Evolutionary conservation across 2,797 vertebrate species (phyloP).

Genomic region (Leucoraja ocellata): DNA sequence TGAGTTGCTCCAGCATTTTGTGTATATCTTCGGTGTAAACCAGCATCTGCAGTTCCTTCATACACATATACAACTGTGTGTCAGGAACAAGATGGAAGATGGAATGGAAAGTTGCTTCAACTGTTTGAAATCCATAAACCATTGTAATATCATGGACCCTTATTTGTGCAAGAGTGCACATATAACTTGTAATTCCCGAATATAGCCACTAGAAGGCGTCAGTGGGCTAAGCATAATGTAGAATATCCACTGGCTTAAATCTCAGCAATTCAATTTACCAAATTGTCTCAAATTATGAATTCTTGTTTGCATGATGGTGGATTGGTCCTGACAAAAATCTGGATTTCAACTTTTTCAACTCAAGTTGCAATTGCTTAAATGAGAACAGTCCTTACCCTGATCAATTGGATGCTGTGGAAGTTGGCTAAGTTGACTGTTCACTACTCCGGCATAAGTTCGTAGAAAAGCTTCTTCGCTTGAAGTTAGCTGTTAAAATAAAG

Average conservation of each 20-base stretch:
- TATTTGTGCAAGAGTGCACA: background rate
- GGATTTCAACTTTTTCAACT: background rate
- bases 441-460: slow-evolving; percentile 87
- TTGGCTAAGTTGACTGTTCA: slow-evolving; percentile 95
- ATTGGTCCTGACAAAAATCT: background rate
- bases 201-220: slow-evolving; percentile 6
- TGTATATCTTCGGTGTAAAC: too few relatives aligned
- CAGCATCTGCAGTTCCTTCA: too few relatives aligned
- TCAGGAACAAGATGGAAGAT: background rate
- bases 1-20: too few relatives aligned
- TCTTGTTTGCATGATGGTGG: background rate
- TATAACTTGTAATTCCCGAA: background rate
- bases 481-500: slow-evolving; percentile 67
- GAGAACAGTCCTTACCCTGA: slow-evolving; percentile 70
- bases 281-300: background rate
- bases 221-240: background rate
- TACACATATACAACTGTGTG: too few relatives aligned
- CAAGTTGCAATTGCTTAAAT: background rate
- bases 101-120: background rate
- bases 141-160: background rate
- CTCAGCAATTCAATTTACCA: background rate
- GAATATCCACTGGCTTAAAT: background rate
- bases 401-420: slow-evolving; percentile 95
- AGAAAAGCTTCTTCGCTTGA: slow-evolving; percentile 93
- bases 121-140: background rate